Conservation (phyloP, 92 coral and sea anemone species). For the Isaurus tuberculatus region DNA sequence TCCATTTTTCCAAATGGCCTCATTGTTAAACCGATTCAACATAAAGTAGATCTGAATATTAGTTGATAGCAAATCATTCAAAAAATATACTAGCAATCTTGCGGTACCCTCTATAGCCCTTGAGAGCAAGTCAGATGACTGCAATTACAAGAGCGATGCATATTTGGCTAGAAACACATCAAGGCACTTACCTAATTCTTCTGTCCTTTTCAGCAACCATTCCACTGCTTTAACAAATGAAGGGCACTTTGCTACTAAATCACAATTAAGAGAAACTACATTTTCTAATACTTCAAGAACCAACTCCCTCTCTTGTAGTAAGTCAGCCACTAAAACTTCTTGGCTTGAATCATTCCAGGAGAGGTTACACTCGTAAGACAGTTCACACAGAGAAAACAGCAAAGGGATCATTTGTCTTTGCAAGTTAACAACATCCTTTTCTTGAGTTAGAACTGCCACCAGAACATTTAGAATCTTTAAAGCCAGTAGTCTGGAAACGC, state of each 20-base stretch:
- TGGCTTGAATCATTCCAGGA: constrained; percentile 72
- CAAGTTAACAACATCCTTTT: constrained; percentile 35
- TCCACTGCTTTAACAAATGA: constrained; percentile 63
- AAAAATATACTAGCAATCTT: too few species aligned
- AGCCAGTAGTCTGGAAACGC: constrained; percentile 43
- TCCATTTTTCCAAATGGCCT: too few species aligned
- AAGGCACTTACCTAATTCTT: constrained; percentile 50
- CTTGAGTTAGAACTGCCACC: constrained; percentile 29
- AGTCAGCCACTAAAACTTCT: constrained; percentile 59
- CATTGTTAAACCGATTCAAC: too few species aligned
- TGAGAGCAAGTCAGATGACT: too few species aligned
- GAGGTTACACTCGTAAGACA: constrained; percentile 65
- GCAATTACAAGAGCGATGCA: background rate
- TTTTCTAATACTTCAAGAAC: constrained; percentile 59
- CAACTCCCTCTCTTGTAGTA: constrained; percentile 56
- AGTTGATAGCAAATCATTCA: too few species aligned
- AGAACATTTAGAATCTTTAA: constrained; percentile 60
- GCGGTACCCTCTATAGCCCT: too few species aligned
- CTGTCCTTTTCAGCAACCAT: constrained; percentile 69
- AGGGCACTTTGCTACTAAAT: constrained; percentile 40
- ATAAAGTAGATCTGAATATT: too few species aligned
- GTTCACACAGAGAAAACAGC: constrained; percentile 66
- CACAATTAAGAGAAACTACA: constrained; percentile 49
- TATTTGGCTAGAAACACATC: background rate
- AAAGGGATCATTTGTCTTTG: constrained; percentile 60